A percentile compares a stretch with the other conserved stretches of the same genome.
These are phyloP conservation scores for Margarornis squamiger DNA, from an alignment of 2,797 vertebrate species.

Conservation along the genomic window DNA sequence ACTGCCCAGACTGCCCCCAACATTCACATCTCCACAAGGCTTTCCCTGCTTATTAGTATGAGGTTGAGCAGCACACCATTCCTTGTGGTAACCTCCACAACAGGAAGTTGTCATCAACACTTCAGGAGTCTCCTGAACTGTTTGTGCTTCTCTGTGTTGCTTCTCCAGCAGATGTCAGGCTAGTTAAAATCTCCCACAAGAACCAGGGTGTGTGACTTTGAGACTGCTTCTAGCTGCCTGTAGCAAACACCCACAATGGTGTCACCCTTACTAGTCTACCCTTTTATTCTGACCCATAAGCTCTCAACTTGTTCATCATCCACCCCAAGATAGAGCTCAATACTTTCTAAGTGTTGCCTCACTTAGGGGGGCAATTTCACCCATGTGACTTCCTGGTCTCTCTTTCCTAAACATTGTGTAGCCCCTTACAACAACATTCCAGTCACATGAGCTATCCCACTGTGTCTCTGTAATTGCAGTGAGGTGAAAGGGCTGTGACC, in stretches of 20 bases:
- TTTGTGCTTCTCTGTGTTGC: background rate
- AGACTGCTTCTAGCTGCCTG: background rate
- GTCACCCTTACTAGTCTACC: background rate
- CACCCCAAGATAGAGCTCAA: background rate
- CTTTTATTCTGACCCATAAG: background rate
- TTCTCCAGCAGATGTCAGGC: background rate
- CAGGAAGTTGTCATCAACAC: background rate
- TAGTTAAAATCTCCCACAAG: background rate
- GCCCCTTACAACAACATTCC: background rate
- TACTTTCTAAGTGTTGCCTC: background rate
- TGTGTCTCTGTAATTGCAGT: background rate
- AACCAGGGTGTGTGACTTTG: background rate
- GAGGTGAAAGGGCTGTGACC: background rate
- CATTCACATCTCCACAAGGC: background rate
- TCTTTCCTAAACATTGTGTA: background rate
- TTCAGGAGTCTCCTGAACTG: background rate
- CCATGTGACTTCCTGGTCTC: background rate
- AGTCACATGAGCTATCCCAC: fast-evolving
- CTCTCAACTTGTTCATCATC: background rate
- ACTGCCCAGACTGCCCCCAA: background rate
- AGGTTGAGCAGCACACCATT: background rate
- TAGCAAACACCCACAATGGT: background rate
- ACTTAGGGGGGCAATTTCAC: background rate
- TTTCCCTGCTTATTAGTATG: background rate
- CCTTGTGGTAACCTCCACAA: background rate